Percentiles rank a stretch among this genome's conserved stretches.
Conservation (phyloP, 2,797 vertebrate species). For the Eidolon dupreanum region DNA sequence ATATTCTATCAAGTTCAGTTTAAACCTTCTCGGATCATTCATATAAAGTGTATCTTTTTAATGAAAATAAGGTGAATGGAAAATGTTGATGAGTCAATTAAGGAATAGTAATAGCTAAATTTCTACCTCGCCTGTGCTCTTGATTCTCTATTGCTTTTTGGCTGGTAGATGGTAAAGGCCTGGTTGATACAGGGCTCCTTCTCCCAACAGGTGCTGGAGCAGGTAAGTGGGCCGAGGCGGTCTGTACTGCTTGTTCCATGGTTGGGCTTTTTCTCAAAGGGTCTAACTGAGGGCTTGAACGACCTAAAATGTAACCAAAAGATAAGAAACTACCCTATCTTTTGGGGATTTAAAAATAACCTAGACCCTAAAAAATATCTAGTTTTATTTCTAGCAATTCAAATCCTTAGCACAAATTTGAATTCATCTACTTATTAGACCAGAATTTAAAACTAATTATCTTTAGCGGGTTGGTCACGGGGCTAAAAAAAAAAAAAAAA, state of each 20-base stretch:
- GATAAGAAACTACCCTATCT: conserved; percentile 77
- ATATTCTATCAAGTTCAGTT: conserved; percentile 63
- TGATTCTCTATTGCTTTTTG: conserved; percentile 92
- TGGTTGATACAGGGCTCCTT: conserved; percentile 88
- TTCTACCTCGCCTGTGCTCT: conserved; percentile 93
- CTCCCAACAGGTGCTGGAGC: conserved; percentile 88
- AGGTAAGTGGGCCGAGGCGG: conserved; percentile 85
- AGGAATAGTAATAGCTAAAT: conserved; percentile 49
- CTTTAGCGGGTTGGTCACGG: background rate
- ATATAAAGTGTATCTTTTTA: conserved; percentile 51
- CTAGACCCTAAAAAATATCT: conserved; percentile 71
- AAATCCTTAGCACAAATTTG: conserved; percentile 66
- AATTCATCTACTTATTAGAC: conserved; percentile 47
- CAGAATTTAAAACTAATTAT: conserved; percentile 46
- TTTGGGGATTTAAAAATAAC: conserved; percentile 44
- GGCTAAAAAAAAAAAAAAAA: background rate
- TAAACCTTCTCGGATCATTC: conserved; percentile 58
- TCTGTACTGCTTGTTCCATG: conserved; percentile 90
- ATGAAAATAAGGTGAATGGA: conserved; percentile 69
- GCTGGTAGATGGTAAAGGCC: conserved; percentile 86
- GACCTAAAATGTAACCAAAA: conserved; percentile 86
- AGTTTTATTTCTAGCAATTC: conserved; percentile 72
- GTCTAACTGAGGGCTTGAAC: conserved; percentile 90
- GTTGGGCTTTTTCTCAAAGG: conserved; percentile 90
- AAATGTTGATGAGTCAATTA: conserved; percentile 50